phyloP scores from a whole-genome alignment of 2,113 vertebrate genomes.

The Panurus biarmicus region DNA sequence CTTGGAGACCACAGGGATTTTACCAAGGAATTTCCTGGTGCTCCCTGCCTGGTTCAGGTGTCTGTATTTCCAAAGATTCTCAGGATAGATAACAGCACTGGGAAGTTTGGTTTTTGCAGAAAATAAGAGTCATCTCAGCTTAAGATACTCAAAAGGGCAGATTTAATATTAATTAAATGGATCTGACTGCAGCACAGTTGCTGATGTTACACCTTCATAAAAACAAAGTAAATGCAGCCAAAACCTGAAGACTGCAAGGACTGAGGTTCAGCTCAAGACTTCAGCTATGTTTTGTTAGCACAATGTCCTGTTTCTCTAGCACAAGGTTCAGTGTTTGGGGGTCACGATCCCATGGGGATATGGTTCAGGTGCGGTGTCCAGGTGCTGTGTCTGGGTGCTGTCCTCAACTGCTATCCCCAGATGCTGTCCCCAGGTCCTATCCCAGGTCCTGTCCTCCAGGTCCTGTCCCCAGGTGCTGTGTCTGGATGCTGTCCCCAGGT shows the following conservation, averaged over 20 bases:
- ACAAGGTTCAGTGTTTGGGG: background rate
- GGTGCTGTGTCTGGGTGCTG: too few species aligned
- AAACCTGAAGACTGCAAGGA: background rate
- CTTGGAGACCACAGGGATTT: background rate
- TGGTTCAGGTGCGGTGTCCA: too few species aligned
- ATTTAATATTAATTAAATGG: background rate
- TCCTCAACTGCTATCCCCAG: too few species aligned
- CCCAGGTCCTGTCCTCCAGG: background rate
- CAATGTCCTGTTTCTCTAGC: background rate
- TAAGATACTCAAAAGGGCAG: background rate
- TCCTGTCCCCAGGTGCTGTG: rapidly evolving
- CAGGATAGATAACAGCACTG: background rate
- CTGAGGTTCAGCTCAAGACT: background rate
- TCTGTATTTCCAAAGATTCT: background rate
- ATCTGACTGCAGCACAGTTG: background rate
- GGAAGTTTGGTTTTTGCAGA: background rate
- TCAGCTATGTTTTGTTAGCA: background rate
- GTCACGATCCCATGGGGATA: background rate
- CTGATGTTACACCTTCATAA: background rate
- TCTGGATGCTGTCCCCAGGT: too few species aligned
- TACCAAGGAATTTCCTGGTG: background rate
- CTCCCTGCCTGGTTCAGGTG: background rate
- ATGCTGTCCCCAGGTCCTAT: background rate
- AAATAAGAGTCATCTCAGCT: background rate
- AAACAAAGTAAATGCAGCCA: background rate